Conservation (phyloP, 2,797 vertebrate genomes). For the Phoxinus dragarum region DNA sequence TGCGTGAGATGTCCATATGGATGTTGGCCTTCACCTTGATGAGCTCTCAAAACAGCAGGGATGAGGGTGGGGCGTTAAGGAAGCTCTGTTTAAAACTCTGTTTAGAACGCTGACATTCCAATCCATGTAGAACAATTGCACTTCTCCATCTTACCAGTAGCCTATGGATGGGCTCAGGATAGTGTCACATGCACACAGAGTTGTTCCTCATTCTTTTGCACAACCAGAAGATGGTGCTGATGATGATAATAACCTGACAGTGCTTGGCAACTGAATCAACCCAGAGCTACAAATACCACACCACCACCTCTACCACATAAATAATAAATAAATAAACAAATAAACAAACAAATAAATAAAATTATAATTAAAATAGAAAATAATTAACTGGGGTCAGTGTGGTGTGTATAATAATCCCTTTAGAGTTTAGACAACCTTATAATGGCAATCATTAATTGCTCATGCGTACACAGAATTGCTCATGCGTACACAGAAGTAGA, state of each 20-base stretch:
- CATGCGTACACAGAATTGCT: too few relatives aligned
- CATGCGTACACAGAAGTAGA: background rate
- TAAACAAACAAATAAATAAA: background rate
- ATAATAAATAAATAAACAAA: background rate
- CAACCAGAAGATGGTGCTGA: constrained; percentile 40
- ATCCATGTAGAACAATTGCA: background rate
- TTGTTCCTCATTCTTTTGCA: background rate
- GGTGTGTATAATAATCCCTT: background rate
- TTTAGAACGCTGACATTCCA: background rate
- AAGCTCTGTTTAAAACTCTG: background rate
- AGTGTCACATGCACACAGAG: background rate
- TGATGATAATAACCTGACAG: background rate
- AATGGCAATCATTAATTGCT: background rate
- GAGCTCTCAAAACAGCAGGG: constrained; percentile 11
- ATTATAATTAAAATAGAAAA: too few relatives aligned
- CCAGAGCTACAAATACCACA: background rate
- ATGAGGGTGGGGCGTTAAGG: background rate
- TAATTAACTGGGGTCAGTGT: background rate
- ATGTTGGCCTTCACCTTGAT: constrained; percentile 6
- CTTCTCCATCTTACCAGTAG: background rate
- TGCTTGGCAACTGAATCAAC: background rate
- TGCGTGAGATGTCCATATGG: constrained; percentile 21
- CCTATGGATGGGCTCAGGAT: background rate
- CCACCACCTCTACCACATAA: background rate
- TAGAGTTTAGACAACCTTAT: background rate